Evolutionary conservation across 2,888 invertebrate species (phyloP).

Genomic region (Calephelis perditalis): DNA sequence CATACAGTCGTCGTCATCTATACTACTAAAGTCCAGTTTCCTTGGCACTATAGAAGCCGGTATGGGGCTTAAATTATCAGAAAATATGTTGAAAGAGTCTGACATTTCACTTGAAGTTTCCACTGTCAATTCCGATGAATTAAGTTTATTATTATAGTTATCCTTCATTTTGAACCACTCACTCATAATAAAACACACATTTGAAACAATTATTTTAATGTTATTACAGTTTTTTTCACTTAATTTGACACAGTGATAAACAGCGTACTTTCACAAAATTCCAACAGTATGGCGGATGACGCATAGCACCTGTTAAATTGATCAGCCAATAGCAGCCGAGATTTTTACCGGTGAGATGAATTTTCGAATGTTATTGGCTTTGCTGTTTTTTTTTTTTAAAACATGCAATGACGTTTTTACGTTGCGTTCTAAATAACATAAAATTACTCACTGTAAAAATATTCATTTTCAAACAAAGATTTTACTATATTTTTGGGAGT

Average conservation of each 20-base stretch:
- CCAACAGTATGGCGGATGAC: conserved; percentile 74
- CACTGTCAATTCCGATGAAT: conserved; percentile 76
- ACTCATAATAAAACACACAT: conserved; percentile 58
- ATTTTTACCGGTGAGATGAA: conserved; percentile 62
- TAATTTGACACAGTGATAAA: conserved; percentile 43
- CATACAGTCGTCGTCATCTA: conserved; percentile 66
- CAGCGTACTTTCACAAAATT: conserved; percentile 63
- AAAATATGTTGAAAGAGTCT: conserved; percentile 78
- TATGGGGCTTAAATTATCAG: conserved; percentile 78
- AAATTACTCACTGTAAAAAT: too few relatives aligned
- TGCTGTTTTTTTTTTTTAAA: conserved; percentile 46
- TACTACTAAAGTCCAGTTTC: conserved; percentile 76
- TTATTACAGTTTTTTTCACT: conserved; percentile 46
- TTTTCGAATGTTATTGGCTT: conserved; percentile 51
- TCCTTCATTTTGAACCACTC: conserved; percentile 70
- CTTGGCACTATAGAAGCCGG: conserved; percentile 74
- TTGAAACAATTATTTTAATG: conserved; percentile 47
- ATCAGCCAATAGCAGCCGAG: conserved; percentile 49
- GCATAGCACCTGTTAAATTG: conserved; percentile 69
- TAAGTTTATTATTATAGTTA: conserved; percentile 51
- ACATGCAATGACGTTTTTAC: conserved; percentile 12
- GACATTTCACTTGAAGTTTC: conserved; percentile 82
- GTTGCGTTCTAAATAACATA: too few relatives aligned
- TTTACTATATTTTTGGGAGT: too few relatives aligned
- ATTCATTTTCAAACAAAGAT: too few relatives aligned